A percentile compares a stretch with the other conserved stretches of the same genome.
phyloP scores from a whole-genome alignment of 2,888 invertebrate genomes.

The Lithophane semibrunnea region DNA sequence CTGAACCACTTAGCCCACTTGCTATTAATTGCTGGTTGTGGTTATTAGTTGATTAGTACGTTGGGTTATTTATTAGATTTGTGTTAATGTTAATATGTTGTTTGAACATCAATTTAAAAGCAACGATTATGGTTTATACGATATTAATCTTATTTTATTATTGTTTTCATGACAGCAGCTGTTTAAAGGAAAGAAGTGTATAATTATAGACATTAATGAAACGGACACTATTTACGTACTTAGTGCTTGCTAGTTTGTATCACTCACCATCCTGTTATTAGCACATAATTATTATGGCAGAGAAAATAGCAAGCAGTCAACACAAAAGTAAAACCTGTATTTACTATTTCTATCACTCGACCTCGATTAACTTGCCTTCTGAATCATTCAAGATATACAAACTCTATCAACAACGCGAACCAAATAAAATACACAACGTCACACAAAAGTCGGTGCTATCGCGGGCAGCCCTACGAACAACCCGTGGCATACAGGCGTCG shows the following conservation, averaged over 20 bases:
- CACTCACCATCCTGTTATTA: background rate
- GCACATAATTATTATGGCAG: background rate
- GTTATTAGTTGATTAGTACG: constrained; percentile 69
- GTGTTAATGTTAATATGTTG: constrained; percentile 64
- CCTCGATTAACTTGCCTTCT: background rate
- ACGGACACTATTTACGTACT: background rate
- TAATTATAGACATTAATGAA: constrained; percentile 28
- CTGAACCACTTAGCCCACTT: constrained; percentile 54
- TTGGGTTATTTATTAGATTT: constrained; percentile 68
- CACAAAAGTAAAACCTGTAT: background rate
- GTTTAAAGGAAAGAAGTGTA: constrained; percentile 32
- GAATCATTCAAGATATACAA: background rate
- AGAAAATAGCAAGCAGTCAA: background rate
- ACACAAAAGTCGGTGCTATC: background rate
- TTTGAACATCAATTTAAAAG: constrained; percentile 58
- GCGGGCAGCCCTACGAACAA: constrained; percentile 79
- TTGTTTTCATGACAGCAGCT: constrained; percentile 50
- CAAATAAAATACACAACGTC: constrained; percentile 9
- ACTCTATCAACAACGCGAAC: background rate
- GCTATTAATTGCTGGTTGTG: constrained; percentile 68
- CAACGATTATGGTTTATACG: constrained; percentile 54
- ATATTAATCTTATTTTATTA: constrained; percentile 56
- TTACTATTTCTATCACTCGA: background rate
- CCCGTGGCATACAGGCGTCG: constrained; percentile 84
- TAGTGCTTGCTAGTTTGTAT: constrained; percentile 1